Base-by-base conservation (phyloP, 2,888 invertebrate genomes). In the Artemia sinica region DNA sequence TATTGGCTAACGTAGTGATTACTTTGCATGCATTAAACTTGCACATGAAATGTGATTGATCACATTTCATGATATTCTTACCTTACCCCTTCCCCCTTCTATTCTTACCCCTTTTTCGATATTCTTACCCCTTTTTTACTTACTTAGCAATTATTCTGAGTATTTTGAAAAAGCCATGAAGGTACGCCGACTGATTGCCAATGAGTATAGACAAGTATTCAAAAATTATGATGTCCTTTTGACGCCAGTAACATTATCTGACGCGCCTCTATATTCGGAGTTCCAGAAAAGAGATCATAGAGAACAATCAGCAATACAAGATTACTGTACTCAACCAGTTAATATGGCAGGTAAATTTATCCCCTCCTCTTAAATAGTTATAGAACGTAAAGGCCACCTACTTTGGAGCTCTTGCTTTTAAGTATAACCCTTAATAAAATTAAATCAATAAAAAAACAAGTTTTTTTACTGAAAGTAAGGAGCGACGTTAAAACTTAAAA, bases 261-360 rank as follows among this genome's bases (percentile, higher is more conserved):
- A 89, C 74, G 93, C 98, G 0, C 93, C 93, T 0, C 77, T 81
- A 0, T 88, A 86, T 76, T 83, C 81, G n/a, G 87, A 91, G 72
- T 96, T 92, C 78, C 79, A 83, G 0, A 79, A 81, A 1, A 83
- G 84, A 72, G 87, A 90, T 74, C 92, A 91, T 76, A 82, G 92
- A 68, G 89, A 90, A 74, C 89, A 93, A 75, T 89, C 91, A 77
- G 87, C 89, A 0, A 81, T 87, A 65, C 90, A 92, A 76, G 98
- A 98, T 80, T 91, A 86, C 76, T 97, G 91, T 76, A 97, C 97
- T 0, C 94, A 94, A 75, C 89, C 97, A 0, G 91, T 90, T 0
- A 98, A 98, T 77, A 88, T 98, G 89, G 93, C 96, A 52, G 97
- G 97, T 79, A 77, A 75, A 74, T 73, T 58, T 28, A 4, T 4